Base-by-base conservation (phyloP, 2,113 vertebrate genomes). In the Beaufortia kweichowensis region DNA sequence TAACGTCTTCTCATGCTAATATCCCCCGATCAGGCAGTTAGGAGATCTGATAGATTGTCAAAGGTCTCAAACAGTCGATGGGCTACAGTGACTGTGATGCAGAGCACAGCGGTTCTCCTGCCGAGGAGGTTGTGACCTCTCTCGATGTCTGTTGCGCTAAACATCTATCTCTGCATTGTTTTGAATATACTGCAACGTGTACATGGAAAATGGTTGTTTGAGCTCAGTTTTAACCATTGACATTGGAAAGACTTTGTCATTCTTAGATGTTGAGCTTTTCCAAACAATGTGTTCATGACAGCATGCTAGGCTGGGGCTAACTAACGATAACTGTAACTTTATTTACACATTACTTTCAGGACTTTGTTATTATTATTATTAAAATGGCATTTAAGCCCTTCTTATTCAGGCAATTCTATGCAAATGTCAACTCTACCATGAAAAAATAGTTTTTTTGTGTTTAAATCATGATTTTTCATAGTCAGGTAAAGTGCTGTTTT, bases 1-100 rank as follows among this genome's bases (percentile, higher is more conserved):
- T 71, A 76, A 72, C 81, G 84, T 84, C 88, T 90, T 88, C 87
- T 85, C 86, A 89, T 89, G 89, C 89, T 88, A 88, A 90, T 85
- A 28, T 41, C 83, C 85, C 17, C 26, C 26, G 26, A 29, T 66
- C 50, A 14, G 31, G 26, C 46, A 39, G 35, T 76, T 57, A 24
- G 26, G 64, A 77, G 28, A 35, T 77, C 50, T 77, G 77, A 78
- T 56, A 33, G 77, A 63, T 43, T 65, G 68, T 73, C 77, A 56
- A 31, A 65, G 59, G 33, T 41, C 43, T 39, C 24, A n/a, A 46
- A 60, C 43, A 21, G 48, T 43, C 50, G 66, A 53, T 74, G 15
- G 17, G 71, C 57, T 60, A 74, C 71, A 74, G 71, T 60, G 71
- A 61, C 71, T 74, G 71, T 3, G 19, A 74, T 61, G 17, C 55